phyloP scores from a whole-genome alignment of 1,140 invertebrate species.

The Drosophila lacteicornis region DNA sequence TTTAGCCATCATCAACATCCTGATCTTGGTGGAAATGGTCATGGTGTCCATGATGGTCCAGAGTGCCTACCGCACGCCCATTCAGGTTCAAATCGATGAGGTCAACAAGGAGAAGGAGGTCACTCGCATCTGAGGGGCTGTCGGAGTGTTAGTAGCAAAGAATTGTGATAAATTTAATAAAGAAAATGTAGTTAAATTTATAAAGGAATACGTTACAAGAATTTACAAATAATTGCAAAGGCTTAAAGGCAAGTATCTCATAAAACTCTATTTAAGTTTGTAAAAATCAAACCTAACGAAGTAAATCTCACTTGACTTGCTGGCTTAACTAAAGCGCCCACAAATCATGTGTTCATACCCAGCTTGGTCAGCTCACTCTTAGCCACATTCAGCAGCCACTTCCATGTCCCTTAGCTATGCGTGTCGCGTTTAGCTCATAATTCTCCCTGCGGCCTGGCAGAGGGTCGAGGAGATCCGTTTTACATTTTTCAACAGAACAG shows the following conservation, averaged over 20 bases:
- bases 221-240: not conserved
- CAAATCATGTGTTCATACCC: conserved; percentile 58
- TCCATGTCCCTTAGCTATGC: conserved; percentile 24
- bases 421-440: conserved; percentile 77
- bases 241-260: not conserved
- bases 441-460: conserved; percentile 46
- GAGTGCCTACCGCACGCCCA: conserved; percentile 73
- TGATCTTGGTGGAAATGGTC: conserved; percentile 81
- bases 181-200: conserved; percentile 45
- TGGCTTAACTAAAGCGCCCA: conserved; percentile 53
- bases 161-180: conserved; percentile 80
- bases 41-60: conserved; percentile 77
- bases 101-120: conserved; percentile 40
- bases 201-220: not conserved
- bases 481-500: conserved; percentile 65
- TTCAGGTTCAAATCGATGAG: conserved; percentile 69
- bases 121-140: conserved; percentile 16
- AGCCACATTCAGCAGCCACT: not conserved
- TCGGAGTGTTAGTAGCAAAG: conserved; percentile 43
- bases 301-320: conserved; percentile 52
- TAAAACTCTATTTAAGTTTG: not conserved
- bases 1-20: conserved; percentile 76
- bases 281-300: conserved; percentile 34
- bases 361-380: conserved; percentile 3
- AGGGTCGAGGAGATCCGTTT: conserved; percentile 39